Base-by-base conservation (phyloP, 2,888 invertebrate genomes). In the Caenorhabditis becei region DNA sequence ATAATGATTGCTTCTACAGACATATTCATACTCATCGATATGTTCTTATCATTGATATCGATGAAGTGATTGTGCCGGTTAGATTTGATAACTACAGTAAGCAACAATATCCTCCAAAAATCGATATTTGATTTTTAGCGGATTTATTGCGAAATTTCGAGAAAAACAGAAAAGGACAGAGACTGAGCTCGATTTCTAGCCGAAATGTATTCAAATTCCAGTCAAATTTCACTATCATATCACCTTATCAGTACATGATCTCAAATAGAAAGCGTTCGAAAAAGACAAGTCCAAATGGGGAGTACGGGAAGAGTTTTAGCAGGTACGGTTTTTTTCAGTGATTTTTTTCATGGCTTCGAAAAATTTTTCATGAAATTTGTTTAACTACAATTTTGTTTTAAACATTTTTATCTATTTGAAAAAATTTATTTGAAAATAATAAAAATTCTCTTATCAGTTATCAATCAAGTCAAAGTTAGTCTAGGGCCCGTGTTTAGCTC, bases 21-120 rank as follows among this genome's bases (percentile, higher is more conserved):
- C 95, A 97, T 91, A 94, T 97, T 93, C 95, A 96, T 92, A 94
- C 94, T 84, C 97, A 96, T 92, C 94, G 95, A 83, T 91, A 88
- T 75, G 88, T 89, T 16, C 95, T 95, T n/a, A 93, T 97, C 77
- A 93, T 97, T 66, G 97, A 97, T 92, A 95, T 96, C 84, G 97
- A 97, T 92, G 97, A 97, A 92, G 95, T 96, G 71, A 96, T 97
- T 88, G 96, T 97, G 94, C 97, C 97, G 8, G 93, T 95, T 86
- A 94, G 94, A 82, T 93, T 93, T 26, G 90, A 92, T 58, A 94
- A 93, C 28, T 97, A 97, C 96, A 93, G 69, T 66, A 5, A 66
- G 37, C 23, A 37, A n/a, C 20, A 7, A 16, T n/a, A 10, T 16
- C 23, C 20, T 26, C 1, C 2, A 14, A 26, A 1, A 37, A 20